phyloP scores from a whole-genome alignment of 2,888 invertebrate genomes.

The Drosophila rellima region DNA sequence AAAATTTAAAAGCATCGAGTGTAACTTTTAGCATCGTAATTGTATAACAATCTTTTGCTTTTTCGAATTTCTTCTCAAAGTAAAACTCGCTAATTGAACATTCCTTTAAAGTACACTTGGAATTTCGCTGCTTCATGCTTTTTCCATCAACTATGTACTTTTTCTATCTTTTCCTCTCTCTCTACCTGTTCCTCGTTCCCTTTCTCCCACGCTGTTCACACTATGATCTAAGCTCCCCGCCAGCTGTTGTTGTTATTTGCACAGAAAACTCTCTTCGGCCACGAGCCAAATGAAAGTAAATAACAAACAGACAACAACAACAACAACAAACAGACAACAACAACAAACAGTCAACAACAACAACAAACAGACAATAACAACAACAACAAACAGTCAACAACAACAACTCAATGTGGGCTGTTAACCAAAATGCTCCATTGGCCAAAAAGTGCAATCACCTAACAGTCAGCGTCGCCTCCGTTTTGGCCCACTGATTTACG shows the following conservation, averaged over 20 bases:
- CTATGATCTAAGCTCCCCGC: constrained; percentile 30
- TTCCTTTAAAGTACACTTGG: constrained; percentile 38
- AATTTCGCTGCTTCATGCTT: constrained; percentile 41
- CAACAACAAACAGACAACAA: constrained; percentile 22
- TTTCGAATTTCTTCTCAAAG: neutral
- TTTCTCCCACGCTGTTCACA: constrained; percentile 4
- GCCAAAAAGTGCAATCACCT: constrained; percentile 45
- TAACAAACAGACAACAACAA: constrained; percentile 37
- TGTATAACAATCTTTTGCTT: constrained; percentile 9
- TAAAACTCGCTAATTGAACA: constrained; percentile 49
- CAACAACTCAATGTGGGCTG: constrained; percentile 58
- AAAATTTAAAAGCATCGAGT: neutral
- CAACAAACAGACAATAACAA: constrained; percentile 24
- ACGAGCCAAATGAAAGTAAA: constrained; percentile 79
- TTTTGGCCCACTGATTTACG: constrained; percentile 74
- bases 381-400: constrained; percentile 27
- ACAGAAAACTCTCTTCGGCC: constrained; percentile 39
- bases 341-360: constrained; percentile 15
- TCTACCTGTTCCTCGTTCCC: neutral
- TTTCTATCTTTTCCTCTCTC: neutral
- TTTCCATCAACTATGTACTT: neutral
- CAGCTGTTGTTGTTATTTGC: constrained; percentile 35
- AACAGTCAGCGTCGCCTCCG: constrained; percentile 27
- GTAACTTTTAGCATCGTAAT: neutral
- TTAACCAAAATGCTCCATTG: constrained; percentile 55